Base-by-base conservation (phyloP, 2,113 vertebrate species). In the Scophthalmus maximus region DNA sequence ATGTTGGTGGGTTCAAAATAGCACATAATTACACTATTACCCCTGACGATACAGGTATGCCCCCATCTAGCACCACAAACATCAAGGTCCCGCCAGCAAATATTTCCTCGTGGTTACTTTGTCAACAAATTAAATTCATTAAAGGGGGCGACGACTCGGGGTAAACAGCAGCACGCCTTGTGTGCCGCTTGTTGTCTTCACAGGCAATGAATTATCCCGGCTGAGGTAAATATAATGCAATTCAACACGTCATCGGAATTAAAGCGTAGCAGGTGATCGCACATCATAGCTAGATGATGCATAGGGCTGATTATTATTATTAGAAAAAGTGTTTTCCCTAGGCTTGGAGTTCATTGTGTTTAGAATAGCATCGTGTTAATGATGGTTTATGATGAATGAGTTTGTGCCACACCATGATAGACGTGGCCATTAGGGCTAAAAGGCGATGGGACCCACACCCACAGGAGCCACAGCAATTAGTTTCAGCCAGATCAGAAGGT, bases 11-110 rank as follows among this genome's bases (percentile, higher is more conserved):
- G 87, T 88, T 91, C 84, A 92, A 93, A 94, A 94, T 92, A 89
- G 81, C 87, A 84, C 85, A 88, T 93, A 93, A 94, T 93, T 93
- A 91, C 89, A 79, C 85, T 81, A 91, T 91, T 92, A 92, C 86
- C 87, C 87, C 81, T 86, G 91, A 93, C 72, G 69, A 89, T 73
- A 71, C 83, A 93, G 91, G 91, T 92, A 87, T 90, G 87, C 77
- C 79, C 75, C 78, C 60, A 50, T 87, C 83, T 67, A 82, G 78
- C 84, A 83, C 74, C 85, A 57, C 83, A 91, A 83, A 91, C 89
- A 91, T 81, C 71, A 79, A 91, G 83, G 90, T 83, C 88, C 90
- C 73, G 23, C 68, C 60, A 44, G 86, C 79, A 90, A 91, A 88
- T 89, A 87, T 83, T 87, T 90, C 90, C 88, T 91, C 90, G 86